A percentile compares a stretch with the other conserved stretches of the same genome.
Conservation (phyloP, 2,888 invertebrate genomes). For the Tetragnatha montana region DNA sequence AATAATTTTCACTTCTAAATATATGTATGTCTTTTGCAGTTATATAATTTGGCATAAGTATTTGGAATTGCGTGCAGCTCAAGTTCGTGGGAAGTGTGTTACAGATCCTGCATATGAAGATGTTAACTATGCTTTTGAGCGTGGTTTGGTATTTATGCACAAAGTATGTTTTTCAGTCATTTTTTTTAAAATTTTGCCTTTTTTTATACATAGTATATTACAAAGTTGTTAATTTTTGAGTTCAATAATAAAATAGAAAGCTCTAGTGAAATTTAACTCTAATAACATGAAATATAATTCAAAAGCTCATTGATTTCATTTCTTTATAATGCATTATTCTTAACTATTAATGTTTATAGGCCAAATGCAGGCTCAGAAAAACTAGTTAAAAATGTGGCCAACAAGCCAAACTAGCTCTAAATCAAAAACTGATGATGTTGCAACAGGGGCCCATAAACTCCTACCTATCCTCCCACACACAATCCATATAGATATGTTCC, state of each 20-base stretch:
- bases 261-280: background rate
- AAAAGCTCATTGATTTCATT: too few relatives aligned
- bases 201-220: background rate
- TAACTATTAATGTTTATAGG: too few relatives aligned
- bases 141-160: constrained; percentile 98
- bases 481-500: too few relatives aligned
- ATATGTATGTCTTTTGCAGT: constrained; percentile 75
- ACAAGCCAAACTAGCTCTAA: too few relatives aligned
- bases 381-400: too few relatives aligned
- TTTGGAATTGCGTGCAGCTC: constrained; percentile 87
- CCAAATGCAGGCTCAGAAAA: too few relatives aligned
- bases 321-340: too few relatives aligned
- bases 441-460: too few relatives aligned
- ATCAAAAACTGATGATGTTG: too few relatives aligned
- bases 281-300: background rate
- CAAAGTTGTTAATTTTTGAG: background rate
- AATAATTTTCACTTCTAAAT: background rate
- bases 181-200: too few relatives aligned
- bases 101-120: constrained; percentile 92
- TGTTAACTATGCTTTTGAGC: constrained; percentile 96
- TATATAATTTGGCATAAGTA: constrained; percentile 99
- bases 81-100: constrained; percentile 86
- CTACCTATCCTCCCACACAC: too few relatives aligned
- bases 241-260: background rate
- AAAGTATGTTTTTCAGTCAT: constrained; percentile 78